Base-by-base conservation (phyloP, 2,888 invertebrate genomes). In the Drosophila robusta region DNA sequence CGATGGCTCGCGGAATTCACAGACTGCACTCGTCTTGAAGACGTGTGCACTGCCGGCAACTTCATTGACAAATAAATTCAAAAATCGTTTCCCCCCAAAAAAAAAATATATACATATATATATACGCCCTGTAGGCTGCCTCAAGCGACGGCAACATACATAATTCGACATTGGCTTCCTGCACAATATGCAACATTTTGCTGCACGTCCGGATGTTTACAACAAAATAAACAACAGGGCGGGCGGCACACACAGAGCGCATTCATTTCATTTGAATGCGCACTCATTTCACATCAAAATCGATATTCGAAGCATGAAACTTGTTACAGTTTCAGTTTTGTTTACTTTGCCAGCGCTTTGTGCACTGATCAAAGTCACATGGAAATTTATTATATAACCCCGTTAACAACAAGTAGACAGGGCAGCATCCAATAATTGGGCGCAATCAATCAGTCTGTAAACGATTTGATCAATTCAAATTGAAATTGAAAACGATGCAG, bases 171-270 rank as follows among this genome's bases (percentile, higher is more conserved):
- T 60, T 80, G 57, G 76, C 87, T 88, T 88, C 87, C 87, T 83
- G 82, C 75, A 85, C 80, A 80, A 82, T 83, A 71, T 88, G 90
- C 86, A 89, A 88, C 88, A 90, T 77, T 89, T 89, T 87, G 77
- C 69, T 73, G 87, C 75, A 80, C 66, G 74, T 83, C 89, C 90
- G 88, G 90, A 90, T 88, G 88, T 88, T 88, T 88, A 89, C 80
- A 77, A 75, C 65, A 60, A 88, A 86, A 88, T 89, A 87, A 88
- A 88, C 89, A 88, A 76, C 60, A 51, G 58, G 63, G 42, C 52
- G 39, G 14, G 22, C 34, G 12, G 34, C n/a, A 12, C 39, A 36
- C 39, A 22, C 34, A 34, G 9, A 32, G 18, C 34, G 38, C 58
- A 56, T 52, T 61, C 65, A 67, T 49, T 47, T 56, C 49, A 77